Evolutionary conservation across 1,140 invertebrate genomes (phyloP).

Genomic region (Eupeodes corollae): DNA sequence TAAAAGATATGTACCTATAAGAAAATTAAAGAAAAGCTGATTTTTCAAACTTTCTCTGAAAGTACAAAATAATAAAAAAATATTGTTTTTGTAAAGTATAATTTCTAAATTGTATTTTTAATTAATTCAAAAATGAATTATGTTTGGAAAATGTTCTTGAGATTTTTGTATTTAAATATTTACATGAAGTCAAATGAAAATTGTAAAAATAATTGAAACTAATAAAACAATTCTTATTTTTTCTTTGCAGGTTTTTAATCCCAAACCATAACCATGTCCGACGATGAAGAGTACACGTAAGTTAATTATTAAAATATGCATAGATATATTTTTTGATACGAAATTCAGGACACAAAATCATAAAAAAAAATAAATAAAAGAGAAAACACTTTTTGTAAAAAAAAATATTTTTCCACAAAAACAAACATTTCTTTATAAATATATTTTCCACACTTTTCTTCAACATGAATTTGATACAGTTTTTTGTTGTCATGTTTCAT

Average conservation of each 20-base stretch:
- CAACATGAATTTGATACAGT: constrained; percentile 21
- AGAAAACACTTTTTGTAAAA: neutral
- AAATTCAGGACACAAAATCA: neutral
- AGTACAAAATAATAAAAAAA: too few species aligned
- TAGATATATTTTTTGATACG: neutral
- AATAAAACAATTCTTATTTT: neutral
- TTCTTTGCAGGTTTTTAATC: constrained; percentile 42
- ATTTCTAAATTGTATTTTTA: too few species aligned
- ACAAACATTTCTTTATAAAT: constrained; percentile 4
- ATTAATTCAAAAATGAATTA: too few species aligned
- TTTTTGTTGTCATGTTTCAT: constrained; percentile 4
- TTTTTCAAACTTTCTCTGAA: too few species aligned
- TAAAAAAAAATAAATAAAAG: neutral
- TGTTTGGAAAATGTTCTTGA: too few species aligned
- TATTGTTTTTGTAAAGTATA: too few species aligned
- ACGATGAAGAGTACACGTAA: constrained; percentile 66
- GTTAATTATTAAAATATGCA: constrained; percentile 14
- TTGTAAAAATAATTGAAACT: neutral
- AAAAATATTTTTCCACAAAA: constrained; percentile 1
- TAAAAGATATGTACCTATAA: too few species aligned
- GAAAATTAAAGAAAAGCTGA: too few species aligned
- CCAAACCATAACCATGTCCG: constrained; percentile 54
- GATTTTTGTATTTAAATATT: too few species aligned
- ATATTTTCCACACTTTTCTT: neutral
- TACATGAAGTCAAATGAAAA: neutral